Evolutionary conservation across 2,888 invertebrate genomes (phyloP).

Genomic region (Biston stratarius): DNA sequence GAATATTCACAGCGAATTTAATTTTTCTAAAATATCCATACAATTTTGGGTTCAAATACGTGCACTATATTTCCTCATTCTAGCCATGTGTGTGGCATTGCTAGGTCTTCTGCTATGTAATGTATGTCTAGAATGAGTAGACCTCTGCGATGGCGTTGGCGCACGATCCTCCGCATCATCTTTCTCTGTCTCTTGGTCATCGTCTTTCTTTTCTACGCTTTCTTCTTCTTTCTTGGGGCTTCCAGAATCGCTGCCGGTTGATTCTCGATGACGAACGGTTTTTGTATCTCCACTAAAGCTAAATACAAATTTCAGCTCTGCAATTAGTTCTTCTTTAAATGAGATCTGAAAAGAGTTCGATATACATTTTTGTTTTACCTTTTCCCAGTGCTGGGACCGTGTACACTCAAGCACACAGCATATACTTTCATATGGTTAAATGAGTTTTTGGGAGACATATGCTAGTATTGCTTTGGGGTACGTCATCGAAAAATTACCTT

Average conservation of each 20-base stretch:
- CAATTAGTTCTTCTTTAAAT: constrained; percentile 88
- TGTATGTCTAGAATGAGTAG: constrained; percentile 72
- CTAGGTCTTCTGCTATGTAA: constrained; percentile 76
- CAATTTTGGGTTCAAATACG: not conserved
- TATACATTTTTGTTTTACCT: not conserved
- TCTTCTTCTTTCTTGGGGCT: constrained; percentile 63
- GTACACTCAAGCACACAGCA: too few species aligned
- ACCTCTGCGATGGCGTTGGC: constrained; percentile 72
- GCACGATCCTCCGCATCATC: constrained; percentile 61
- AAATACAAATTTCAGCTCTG: constrained; percentile 91
- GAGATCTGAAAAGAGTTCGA: constrained; percentile 79
- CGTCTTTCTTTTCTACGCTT: constrained; percentile 37
- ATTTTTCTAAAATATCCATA: not conserved
- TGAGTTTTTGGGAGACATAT: too few species aligned
- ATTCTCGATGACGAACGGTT: constrained; percentile 86
- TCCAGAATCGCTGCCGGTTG: constrained; percentile 67
- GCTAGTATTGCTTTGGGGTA: too few species aligned
- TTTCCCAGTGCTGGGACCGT: not conserved
- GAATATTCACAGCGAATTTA: too few species aligned
- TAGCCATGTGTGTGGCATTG: constrained; percentile 76
- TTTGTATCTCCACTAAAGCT: constrained; percentile 90
- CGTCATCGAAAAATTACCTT: too few species aligned
- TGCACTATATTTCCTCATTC: constrained; percentile 71
- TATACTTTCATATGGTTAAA: too few species aligned
- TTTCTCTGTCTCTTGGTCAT: constrained; percentile 56